Evolutionary conservation across 2,113 vertebrate species (phyloP).

Genomic region (Festucalex cinctus): DNA sequence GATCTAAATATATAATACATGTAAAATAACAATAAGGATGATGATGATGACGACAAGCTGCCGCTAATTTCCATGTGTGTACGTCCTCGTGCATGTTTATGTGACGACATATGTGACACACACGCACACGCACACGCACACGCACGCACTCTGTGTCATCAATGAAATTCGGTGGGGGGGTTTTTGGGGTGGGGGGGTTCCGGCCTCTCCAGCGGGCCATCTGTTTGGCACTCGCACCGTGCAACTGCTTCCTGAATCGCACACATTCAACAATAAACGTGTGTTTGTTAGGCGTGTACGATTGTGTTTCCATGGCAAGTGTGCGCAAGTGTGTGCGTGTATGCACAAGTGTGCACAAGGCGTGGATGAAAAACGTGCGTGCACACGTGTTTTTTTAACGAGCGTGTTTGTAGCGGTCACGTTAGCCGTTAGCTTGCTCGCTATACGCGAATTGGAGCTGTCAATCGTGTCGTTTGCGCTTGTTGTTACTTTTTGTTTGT

Average conservation of each 20-base stretch:
- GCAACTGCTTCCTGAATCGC: conserved; percentile 59
- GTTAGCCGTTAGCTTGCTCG: background rate
- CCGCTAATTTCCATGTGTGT: background rate
- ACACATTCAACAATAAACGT: too few relatives aligned
- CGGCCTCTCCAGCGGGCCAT: conserved; percentile 61
- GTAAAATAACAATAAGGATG: too few relatives aligned
- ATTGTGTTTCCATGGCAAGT: too few relatives aligned
- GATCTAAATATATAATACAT: too few relatives aligned
- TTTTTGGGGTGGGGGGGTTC: conserved; percentile 44
- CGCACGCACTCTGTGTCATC: conserved; percentile 37
- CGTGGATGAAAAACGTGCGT: too few relatives aligned
- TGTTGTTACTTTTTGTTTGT: background rate
- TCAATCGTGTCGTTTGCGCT: background rate
- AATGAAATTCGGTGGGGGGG: conserved; percentile 58
- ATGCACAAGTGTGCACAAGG: background rate
- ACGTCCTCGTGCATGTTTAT: conserved; percentile 28
- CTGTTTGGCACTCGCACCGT: conserved; percentile 57
- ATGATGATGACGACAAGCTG: background rate
- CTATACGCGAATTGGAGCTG: background rate
- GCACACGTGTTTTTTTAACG: too few relatives aligned
- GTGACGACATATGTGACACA: conserved; percentile 8
- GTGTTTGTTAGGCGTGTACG: too few relatives aligned
- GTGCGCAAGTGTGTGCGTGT: too few relatives aligned
- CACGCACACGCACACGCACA: conserved; percentile 13
- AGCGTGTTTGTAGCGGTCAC: background rate